Evolutionary conservation across 2,113 vertebrate species (phyloP).

Genomic region (Semicossyphus pulcher): DNA sequence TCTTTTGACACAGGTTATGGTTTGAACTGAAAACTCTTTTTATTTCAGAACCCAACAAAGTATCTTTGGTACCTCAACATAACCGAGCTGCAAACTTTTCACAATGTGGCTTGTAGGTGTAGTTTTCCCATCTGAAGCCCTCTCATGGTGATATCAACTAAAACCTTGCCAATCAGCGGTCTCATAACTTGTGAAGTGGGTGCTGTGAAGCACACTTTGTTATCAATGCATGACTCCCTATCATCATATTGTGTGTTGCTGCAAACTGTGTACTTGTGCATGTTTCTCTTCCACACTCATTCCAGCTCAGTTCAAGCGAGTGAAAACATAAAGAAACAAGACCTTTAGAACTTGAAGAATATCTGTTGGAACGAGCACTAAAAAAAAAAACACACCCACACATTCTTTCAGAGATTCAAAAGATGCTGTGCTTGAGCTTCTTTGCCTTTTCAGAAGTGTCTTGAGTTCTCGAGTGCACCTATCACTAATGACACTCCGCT

Average conservation of each 20-base stretch:
- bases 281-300: neutral
- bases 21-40: too few species aligned
- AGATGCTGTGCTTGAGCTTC: neutral
- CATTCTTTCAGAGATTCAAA: conserved; percentile 16
- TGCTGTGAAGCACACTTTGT: neutral
- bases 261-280: neutral
- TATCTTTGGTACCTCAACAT: too few species aligned
- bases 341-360: conserved; percentile 17
- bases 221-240: neutral
- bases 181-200: too few species aligned
- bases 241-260: neutral
- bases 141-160: too few species aligned
- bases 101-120: too few species aligned
- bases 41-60: too few species aligned
- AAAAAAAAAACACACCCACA: conserved; percentile 30
- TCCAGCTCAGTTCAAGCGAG: neutral
- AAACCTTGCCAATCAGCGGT: too few species aligned
- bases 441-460: neutral
- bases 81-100: too few species aligned
- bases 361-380: conserved; percentile 6
- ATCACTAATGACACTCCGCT: neutral
- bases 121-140: too few species aligned
- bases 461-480: neutral
- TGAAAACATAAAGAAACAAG: neutral
- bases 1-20: too few species aligned